phyloP scores from a whole-genome alignment of 23 tunicate species.

The Clavelina lepadiformis region DNA sequence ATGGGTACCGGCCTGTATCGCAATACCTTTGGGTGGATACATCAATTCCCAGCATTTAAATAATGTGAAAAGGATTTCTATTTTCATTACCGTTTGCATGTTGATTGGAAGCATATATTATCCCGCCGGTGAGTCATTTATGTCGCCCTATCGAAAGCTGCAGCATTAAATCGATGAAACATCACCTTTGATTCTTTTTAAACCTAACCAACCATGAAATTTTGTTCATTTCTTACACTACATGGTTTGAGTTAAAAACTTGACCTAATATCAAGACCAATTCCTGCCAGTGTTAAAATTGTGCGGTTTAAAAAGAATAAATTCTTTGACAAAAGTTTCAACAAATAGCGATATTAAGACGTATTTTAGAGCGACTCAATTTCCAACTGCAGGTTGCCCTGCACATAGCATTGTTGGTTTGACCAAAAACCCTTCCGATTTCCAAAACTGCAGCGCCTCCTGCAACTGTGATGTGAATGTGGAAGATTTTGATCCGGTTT shows the following conservation, averaged over 20 bases:
- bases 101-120: slow-evolving; percentile 4
- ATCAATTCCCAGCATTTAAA: slow-evolving; percentile 5
- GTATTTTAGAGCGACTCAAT: no score
- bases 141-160: no score
- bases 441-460: not conserved
- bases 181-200: no score
- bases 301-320: no score
- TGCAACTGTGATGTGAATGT: slow-evolving; percentile 11
- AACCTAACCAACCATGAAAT: no score
- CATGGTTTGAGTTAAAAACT: no score
- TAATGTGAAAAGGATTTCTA: slow-evolving; percentile 7
- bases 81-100: slow-evolving; percentile 12
- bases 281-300: no score
- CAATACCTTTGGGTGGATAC: slow-evolving; percentile 25
- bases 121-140: slow-evolving; percentile 21
- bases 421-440: not conserved
- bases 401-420: slow-evolving; percentile 13
- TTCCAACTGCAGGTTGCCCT: slow-evolving; percentile 28
- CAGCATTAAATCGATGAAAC: no score
- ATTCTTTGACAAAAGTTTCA: no score
- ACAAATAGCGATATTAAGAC: no score
- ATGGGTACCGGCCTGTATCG: slow-evolving; percentile 25
- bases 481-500: slow-evolving; percentile 19
- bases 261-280: no score
- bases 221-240: no score